A percentile compares a stretch with the other conserved stretches of the same genome.
Conservation (phyloP, 2,888 invertebrate species). For the Drosophila gaucha region DNA sequence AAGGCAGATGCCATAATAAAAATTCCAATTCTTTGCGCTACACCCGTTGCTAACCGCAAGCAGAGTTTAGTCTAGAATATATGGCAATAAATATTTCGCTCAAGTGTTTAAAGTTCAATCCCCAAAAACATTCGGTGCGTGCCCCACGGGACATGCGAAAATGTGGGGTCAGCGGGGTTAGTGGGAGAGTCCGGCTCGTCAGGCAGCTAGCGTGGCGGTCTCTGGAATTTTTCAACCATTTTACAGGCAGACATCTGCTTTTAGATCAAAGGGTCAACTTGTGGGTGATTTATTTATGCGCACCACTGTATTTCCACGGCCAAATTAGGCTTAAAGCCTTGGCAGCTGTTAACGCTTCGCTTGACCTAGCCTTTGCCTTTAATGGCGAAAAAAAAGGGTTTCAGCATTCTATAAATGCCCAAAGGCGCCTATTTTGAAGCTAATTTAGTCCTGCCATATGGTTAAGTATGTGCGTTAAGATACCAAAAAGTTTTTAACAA, state of each 20-base stretch:
- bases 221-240: constrained; percentile 46
- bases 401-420: constrained; percentile 8
- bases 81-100: constrained; percentile 50
- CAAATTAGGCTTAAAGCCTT: constrained; percentile 60
- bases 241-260: constrained; percentile 55
- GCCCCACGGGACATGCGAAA: constrained; percentile 7
- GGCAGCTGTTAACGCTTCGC: constrained; percentile 64
- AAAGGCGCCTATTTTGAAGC: constrained; percentile 20
- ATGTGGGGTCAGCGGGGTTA: constrained; percentile 17
- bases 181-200: constrained; percentile 40
- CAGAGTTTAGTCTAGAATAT: constrained; percentile 10
- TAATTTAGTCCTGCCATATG: constrained; percentile 28
- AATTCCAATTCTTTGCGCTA: background rate
- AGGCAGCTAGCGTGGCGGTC: constrained; percentile 39
- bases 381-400: constrained; percentile 25
- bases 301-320: constrained; percentile 34
- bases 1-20: background rate
- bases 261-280: constrained; percentile 69
- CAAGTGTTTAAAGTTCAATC: constrained; percentile 51
- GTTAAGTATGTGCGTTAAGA: background rate
- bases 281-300: constrained; percentile 66
- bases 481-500: constrained; percentile 22
- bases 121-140: constrained; percentile 28
- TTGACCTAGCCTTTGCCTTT: constrained; percentile 21
- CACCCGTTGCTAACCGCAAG: background rate